A percentile compares a stretch with the other conserved stretches of the same genome.
phyloP scores from a whole-genome alignment of 2,797 vertebrate genomes.

The Iguana delicatissima region DNA sequence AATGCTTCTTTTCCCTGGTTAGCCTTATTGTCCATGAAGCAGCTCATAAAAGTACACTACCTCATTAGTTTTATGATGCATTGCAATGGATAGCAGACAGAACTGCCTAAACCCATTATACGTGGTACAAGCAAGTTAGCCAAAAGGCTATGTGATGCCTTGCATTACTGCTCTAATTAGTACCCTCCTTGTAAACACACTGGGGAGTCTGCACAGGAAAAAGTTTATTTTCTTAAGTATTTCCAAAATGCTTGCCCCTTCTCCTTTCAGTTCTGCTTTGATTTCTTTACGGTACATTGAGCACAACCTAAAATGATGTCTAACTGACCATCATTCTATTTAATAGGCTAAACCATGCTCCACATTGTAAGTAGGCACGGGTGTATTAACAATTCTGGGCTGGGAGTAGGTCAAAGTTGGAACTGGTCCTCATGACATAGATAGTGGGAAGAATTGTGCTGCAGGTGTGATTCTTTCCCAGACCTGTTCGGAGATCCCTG shows the following conservation, averaged over 20 bases:
- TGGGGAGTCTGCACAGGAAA: background rate
- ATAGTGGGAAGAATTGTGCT: background rate
- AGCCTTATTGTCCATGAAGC: slow-evolving; percentile 66
- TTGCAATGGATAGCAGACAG: slow-evolving; percentile 33
- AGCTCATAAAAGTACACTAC: slow-evolving; percentile 58
- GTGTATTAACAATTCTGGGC: background rate
- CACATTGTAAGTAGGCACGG: background rate
- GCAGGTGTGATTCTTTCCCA: background rate
- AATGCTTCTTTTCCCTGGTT: slow-evolving; percentile 56
- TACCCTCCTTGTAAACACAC: slow-evolving; percentile 40
- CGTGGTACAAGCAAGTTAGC: background rate
- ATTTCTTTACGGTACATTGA: background rate
- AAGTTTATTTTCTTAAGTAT: background rate
- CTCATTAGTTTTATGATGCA: slow-evolving; percentile 68
- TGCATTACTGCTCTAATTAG: slow-evolving; percentile 33
- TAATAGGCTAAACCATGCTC: background rate
- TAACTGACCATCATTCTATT: background rate
- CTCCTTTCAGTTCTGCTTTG: background rate
- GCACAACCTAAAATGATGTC: background rate
- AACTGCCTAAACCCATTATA: slow-evolving; percentile 26
- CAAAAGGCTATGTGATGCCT: slow-evolving; percentile 7
- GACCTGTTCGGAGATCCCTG: background rate
- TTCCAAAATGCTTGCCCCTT: background rate
- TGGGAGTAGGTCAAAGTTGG: background rate
- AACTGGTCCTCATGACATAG: background rate